phyloP scores from a whole-genome alignment of 64 coral and sea anemone species.

The Actinia equina region DNA sequence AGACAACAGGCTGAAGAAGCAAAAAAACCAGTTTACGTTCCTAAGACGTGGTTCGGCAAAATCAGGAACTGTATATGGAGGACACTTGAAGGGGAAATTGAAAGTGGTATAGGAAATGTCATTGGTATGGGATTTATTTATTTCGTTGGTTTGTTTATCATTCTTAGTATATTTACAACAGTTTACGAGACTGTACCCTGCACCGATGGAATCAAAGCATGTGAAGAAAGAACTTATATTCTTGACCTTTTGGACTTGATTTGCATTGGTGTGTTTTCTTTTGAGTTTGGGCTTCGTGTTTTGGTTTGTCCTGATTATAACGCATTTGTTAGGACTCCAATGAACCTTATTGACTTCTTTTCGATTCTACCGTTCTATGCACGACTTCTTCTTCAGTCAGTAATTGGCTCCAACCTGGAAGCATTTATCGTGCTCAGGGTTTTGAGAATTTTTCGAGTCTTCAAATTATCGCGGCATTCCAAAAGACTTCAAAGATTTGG shows the following conservation, averaged over 20 bases:
- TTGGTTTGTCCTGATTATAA: conserved; percentile 43
- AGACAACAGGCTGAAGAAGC: background rate
- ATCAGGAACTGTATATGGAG: conserved; percentile 36
- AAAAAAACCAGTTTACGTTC: background rate
- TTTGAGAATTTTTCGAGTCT: conserved; percentile 83
- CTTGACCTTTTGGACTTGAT: conserved; percentile 64
- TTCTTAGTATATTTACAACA: conserved; percentile 84
- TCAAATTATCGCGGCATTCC: conserved; percentile 85
- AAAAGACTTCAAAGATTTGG: conserved; percentile 84
- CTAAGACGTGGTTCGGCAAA: background rate
- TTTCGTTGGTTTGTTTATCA: conserved; percentile 75
- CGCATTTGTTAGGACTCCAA: conserved; percentile 51
- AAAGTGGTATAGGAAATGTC: conserved; percentile 41
- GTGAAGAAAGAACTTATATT: conserved; percentile 45
- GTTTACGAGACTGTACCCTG: conserved; percentile 84
- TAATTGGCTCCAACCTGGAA: conserved; percentile 62
- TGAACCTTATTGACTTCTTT: conserved; percentile 84
- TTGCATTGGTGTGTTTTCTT: conserved; percentile 71
- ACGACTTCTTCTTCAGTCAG: conserved; percentile 53
- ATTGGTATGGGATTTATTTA: conserved; percentile 66
- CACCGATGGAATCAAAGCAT: conserved; percentile 14
- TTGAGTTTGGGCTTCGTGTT: conserved; percentile 59
- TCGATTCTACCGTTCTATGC: conserved; percentile 75
- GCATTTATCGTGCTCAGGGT: conserved; percentile 88
- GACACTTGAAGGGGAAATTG: conserved; percentile 46